Evolutionary conservation across 2,888 invertebrate species (phyloP).

Genomic region (Eilema griseolum): DNA sequence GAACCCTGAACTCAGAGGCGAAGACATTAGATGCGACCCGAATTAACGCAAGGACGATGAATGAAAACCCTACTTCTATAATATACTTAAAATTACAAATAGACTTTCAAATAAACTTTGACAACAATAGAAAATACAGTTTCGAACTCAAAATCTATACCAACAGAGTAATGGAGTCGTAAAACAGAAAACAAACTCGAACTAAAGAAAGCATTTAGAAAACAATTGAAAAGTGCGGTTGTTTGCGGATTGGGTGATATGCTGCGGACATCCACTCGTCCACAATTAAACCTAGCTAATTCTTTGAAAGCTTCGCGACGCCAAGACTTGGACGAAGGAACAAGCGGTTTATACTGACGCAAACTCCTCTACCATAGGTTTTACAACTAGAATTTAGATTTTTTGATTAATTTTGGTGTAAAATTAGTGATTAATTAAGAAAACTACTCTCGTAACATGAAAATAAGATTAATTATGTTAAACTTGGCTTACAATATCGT

Average conservation of each 20-base stretch:
- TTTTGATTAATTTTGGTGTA: neutral
- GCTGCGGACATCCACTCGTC: constrained; percentile 46
- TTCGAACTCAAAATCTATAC: neutral
- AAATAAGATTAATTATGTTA: too few species aligned
- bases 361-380: constrained; percentile 33
- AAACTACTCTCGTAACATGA: neutral
- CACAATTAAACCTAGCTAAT: constrained; percentile 60
- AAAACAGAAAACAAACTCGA: constrained; percentile 9
- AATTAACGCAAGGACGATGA: too few species aligned
- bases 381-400: neutral
- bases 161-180: neutral
- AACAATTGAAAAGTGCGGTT: constrained; percentile 31
- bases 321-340: constrained; percentile 46
- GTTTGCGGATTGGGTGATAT: constrained; percentile 34
- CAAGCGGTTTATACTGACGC: constrained; percentile 43
- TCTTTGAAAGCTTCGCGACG: constrained; percentile 55
- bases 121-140: neutral
- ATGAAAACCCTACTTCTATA: too few species aligned
- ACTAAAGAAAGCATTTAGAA: constrained; percentile 28
- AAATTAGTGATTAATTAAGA: neutral
- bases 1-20: too few species aligned
- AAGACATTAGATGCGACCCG: too few species aligned
- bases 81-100: too few species aligned
- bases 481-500: too few species aligned
- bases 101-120: too few species aligned